Conservation (phyloP, 2,888 invertebrate genomes). For the Pheosia gnoma region DNA sequence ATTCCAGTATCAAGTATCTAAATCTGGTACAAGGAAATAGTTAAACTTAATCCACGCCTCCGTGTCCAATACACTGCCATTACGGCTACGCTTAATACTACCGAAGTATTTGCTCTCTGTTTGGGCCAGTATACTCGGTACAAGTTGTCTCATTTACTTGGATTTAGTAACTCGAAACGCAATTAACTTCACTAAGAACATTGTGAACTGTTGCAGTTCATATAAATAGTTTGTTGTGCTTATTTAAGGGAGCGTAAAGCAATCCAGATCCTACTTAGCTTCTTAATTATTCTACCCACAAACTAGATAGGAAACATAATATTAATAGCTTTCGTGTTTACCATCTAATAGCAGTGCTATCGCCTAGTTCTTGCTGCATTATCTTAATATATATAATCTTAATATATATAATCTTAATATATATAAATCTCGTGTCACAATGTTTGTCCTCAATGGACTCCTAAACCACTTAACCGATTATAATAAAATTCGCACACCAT, state of each 20-base stretch:
- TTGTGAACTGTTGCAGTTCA: slow-evolving; percentile 31
- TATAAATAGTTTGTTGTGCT: slow-evolving; percentile 25
- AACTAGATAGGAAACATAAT: no score
- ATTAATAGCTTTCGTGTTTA: no score
- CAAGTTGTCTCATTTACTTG: slow-evolving; percentile 61
- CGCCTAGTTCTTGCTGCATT: no score
- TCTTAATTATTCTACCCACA: not conserved
- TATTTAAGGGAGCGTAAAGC: slow-evolving; percentile 12
- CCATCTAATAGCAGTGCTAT: no score
- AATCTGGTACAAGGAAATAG: slow-evolving; percentile 20
- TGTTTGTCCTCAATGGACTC: no score
- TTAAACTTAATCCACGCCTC: slow-evolving; percentile 21
- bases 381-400: no score
- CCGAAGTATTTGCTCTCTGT: slow-evolving; percentile 34
- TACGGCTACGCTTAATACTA: slow-evolving; percentile 36
- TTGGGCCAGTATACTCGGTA: slow-evolving; percentile 41
- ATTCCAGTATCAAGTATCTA: slow-evolving; percentile 10
- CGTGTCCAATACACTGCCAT: slow-evolving; percentile 30
- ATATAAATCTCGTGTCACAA: no score
- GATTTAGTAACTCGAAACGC: slow-evolving; percentile 54
- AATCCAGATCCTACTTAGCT: not conserved
- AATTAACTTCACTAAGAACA: slow-evolving; percentile 51
- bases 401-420: no score
- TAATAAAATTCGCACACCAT: no score
- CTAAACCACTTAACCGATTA: no score